A percentile compares a stretch with the other conserved stretches of the same genome.
Conservation (phyloP, 2,113 vertebrate species). For the Ceratotherium simum region DNA sequence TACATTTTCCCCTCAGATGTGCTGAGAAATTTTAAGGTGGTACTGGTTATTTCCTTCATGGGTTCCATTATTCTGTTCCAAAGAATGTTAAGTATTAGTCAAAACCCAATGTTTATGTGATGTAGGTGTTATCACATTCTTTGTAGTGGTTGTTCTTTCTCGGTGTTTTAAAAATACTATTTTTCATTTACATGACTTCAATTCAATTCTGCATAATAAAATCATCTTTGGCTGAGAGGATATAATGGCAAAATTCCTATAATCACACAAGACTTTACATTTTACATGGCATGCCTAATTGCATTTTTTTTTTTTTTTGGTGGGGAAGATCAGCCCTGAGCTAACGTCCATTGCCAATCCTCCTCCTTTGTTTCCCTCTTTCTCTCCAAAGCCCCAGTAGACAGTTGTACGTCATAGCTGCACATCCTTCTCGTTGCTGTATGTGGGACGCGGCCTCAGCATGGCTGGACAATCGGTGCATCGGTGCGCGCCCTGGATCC, state of each 20-base stretch:
- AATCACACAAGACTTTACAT: constrained; percentile 20
- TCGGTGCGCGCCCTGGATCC: too few relatives aligned
- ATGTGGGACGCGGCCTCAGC: too few relatives aligned
- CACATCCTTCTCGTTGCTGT: too few relatives aligned
- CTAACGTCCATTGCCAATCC: too few relatives aligned
- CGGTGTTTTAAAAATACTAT: constrained; percentile 50
- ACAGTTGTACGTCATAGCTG: too few relatives aligned
- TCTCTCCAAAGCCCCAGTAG: too few relatives aligned
- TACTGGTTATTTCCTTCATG: constrained; percentile 5
- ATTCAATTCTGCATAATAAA: constrained; percentile 59
- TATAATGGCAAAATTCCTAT: constrained; percentile 58
- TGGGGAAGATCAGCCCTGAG: too few relatives aligned
- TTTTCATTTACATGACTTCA: constrained; percentile 54
- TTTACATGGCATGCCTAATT: constrained; percentile 60
- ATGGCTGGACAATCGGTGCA: too few relatives aligned
- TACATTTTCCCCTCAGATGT: background rate
- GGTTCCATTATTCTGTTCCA: constrained; percentile 17
- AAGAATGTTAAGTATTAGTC: background rate
- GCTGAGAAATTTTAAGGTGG: background rate
- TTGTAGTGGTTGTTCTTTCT: constrained; percentile 40
- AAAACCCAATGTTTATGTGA: constrained; percentile 16
- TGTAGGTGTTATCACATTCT: constrained; percentile 8
- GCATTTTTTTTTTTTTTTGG: background rate
- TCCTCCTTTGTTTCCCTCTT: too few relatives aligned
- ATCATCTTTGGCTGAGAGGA: constrained; percentile 60